Conservation (phyloP, 2,113 vertebrate genomes). For the Lampris megalopsis region DNA sequence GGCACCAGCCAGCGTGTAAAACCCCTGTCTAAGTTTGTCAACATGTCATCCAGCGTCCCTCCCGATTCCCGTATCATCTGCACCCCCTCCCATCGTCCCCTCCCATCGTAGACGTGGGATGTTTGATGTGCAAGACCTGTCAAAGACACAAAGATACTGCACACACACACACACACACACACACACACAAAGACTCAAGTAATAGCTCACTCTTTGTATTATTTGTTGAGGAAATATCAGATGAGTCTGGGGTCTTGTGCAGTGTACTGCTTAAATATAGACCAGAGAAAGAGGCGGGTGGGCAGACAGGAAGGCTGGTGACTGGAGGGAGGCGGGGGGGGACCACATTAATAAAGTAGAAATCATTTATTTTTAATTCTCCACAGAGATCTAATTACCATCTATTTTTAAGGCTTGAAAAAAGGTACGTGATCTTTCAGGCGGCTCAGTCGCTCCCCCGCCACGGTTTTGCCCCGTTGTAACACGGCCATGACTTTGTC, state of each 20-base stretch:
- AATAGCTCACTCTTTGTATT: constrained; percentile 27
- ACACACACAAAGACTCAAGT: constrained; percentile 21
- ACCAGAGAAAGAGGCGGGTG: constrained; percentile 52
- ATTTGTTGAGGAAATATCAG: constrained; percentile 69
- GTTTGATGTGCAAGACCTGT: constrained; percentile 36
- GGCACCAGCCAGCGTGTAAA: constrained; percentile 41
- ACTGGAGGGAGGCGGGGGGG: constrained; percentile 46
- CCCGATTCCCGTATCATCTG: neutral
- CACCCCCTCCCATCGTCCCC: neutral
- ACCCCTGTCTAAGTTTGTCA: constrained; percentile 42
- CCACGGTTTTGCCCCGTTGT: constrained; percentile 13
- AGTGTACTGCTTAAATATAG: constrained; percentile 75
- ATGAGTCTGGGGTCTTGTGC: constrained; percentile 50
- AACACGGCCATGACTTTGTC: constrained; percentile 21
- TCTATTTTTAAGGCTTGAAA: constrained; percentile 82
- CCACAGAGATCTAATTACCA: constrained; percentile 85
- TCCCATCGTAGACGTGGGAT: constrained; percentile 8
- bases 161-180: neutral
- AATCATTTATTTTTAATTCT: constrained; percentile 90
- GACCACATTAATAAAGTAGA: constrained; percentile 85
- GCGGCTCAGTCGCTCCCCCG: constrained; percentile 34
- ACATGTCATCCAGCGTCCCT: constrained; percentile 38
- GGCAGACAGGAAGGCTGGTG: constrained; percentile 72
- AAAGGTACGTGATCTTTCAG: constrained; percentile 74
- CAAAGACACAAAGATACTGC: neutral